Evolutionary conservation across 2,113 vertebrate genomes (phyloP), one percentile per base, ranked within the genome.

Genomic region (Bungarus multicinctus): DNA sequence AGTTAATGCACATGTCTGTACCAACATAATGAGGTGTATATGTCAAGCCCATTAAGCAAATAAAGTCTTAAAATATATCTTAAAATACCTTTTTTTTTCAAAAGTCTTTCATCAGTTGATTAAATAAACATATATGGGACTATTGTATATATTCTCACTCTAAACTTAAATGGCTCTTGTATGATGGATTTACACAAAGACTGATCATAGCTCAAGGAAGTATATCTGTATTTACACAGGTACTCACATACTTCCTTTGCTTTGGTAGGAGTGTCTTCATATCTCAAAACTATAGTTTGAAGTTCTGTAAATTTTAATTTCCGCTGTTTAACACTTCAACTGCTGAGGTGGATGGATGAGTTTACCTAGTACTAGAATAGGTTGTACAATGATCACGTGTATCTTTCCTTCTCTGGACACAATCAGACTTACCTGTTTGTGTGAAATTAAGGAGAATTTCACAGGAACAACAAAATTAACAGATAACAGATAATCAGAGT

Each of bases 241-340:
- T 52, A 45, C 47, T 30, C 50, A 60, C 69, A 69, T 25, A 58
- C 25, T 89, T 93, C 74, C 90, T 91, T 93, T 93, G 54, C 53
- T 91, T 60, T 93, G 87, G 64, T n/a, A 58, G n/a, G 64, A 89
- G 47, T 85, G 53, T 52, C 45, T 89, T 64, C 11, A 11, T 54
- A 91, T 88, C 74, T 88, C 34, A 50, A 85, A 92, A 20, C 50
- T 23, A 60, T 60, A 43, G 39, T 93, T 91, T 89, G 54, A 89
- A 91, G 34, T 89, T 93, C 16, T 85, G 27, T 92, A 89, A 25
- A 86, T 91, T 64, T 93, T 60, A 45, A 91, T 85, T 89, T 85
- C 90, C 3, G n/a, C 30, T 91, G n/a, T 60, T 54, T 89, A 81
- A 93, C 50, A 10, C n/a, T 27, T 93, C 45, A 25, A 7, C 52